Conservation (phyloP, 1,140 invertebrate genomes). For the Maconellicoccus hirsutus region DNA sequence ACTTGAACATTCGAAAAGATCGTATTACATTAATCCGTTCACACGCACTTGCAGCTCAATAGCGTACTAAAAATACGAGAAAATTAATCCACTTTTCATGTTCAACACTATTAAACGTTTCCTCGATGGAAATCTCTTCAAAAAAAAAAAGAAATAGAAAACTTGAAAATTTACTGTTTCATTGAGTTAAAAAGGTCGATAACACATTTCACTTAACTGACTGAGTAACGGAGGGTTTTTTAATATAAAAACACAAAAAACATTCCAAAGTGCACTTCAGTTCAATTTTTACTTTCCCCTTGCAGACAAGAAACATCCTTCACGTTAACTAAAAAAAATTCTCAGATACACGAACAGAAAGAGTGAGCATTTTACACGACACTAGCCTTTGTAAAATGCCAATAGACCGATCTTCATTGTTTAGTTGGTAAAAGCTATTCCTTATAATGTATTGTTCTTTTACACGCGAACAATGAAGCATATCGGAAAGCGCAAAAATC, state of each 20-base stretch:
- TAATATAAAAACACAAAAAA: background rate
- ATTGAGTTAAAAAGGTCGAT: background rate
- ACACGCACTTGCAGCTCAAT: too few species aligned
- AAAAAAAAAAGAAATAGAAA: background rate
- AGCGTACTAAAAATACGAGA: too few species aligned
- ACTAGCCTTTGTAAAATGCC: background rate
- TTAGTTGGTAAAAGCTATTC: background rate
- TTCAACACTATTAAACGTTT: too few species aligned
- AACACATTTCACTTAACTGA: background rate
- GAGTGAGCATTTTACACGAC: background rate
- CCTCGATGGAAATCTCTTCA: background rate
- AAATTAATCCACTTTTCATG: too few species aligned
- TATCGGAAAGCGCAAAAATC: background rate
- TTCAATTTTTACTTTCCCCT: slow-evolving; percentile 4
- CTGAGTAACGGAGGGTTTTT: background rate
- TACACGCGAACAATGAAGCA: background rate
- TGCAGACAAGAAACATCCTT: background rate
- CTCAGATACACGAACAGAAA: background rate
- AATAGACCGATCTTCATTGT: slow-evolving; percentile 8
- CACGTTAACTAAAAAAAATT: background rate
- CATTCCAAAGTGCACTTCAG: background rate
- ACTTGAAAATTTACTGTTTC: background rate
- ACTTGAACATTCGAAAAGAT: too few species aligned
- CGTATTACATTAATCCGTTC: too few species aligned
- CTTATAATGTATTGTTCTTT: slow-evolving; percentile 5